Evolutionary conservation across 2,113 vertebrate genomes (phyloP).

Genomic region (Limnothrissa miodon): DNA sequence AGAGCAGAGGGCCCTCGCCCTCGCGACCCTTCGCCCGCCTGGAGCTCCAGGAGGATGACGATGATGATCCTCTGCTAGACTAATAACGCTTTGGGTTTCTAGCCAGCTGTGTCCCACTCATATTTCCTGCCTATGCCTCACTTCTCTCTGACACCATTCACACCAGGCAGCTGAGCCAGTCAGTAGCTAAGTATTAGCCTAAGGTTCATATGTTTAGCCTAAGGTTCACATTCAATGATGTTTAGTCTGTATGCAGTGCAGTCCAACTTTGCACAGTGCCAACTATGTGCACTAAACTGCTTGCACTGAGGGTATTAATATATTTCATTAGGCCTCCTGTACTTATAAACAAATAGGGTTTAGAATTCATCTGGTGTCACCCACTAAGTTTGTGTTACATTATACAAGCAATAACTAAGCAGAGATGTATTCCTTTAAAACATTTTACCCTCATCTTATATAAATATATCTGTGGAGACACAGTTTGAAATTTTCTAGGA

Average conservation of each 20-base stretch:
- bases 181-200: no score
- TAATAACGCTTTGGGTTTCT: conserved; percentile 46
- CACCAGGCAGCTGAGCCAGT: not conserved
- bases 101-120: not conserved
- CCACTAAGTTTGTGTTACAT: conserved; percentile 4
- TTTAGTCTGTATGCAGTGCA: not conserved
- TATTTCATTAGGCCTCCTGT: not conserved
- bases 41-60: conserved; percentile 76
- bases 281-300: not conserved
- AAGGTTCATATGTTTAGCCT: no score
- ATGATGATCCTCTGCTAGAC: conserved; percentile 76
- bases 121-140: not conserved
- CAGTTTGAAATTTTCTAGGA: not conserved
- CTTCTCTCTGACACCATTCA: not conserved
- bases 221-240: not conserved
- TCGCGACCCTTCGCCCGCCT: conserved; percentile 76
- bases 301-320: not conserved
- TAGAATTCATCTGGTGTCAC: not conserved
- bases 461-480: not conserved
- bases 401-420: not conserved
- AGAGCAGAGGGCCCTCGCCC: conserved; percentile 45
- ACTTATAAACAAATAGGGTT: not conserved
- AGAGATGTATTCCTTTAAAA: not conserved
- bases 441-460: not conserved
- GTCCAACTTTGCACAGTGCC: not conserved